Conservation (phyloP, 2,888 invertebrate species). For the Chrysodeixis includens region DNA sequence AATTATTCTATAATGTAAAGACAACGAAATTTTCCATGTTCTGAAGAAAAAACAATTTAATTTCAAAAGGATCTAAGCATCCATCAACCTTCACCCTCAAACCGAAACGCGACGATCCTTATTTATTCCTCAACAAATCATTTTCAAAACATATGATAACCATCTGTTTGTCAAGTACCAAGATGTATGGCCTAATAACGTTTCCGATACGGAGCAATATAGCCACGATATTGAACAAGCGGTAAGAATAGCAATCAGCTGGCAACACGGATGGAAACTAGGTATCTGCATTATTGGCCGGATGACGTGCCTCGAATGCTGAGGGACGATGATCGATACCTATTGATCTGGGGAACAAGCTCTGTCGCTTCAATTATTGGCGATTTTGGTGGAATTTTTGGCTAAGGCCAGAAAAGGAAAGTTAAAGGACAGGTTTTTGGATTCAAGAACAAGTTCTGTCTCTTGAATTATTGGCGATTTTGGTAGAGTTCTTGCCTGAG, state of each 20-base stretch:
- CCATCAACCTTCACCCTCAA: neutral
- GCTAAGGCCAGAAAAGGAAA: too few relatives aligned
- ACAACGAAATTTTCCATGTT: too few relatives aligned
- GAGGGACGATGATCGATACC: slow-evolving; percentile 54
- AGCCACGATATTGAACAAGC: slow-evolving; percentile 70
- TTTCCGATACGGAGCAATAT: slow-evolving; percentile 63
- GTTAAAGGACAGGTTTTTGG: too few relatives aligned
- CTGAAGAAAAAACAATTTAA: too few relatives aligned
- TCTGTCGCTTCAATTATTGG: slow-evolving; percentile 4
- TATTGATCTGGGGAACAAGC: slow-evolving; percentile 37
- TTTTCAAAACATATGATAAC: slow-evolving; percentile 54
- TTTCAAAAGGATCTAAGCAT: too few relatives aligned
- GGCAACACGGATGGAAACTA: slow-evolving; percentile 61
- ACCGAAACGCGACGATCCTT: neutral
- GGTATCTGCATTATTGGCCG: slow-evolving; percentile 70
- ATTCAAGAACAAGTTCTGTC: too few relatives aligned
- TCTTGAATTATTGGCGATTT: too few relatives aligned
- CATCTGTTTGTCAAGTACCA: slow-evolving; percentile 55
- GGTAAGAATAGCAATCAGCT: slow-evolving; percentile 78
- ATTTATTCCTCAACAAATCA: slow-evolving; percentile 43
- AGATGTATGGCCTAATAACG: slow-evolving; percentile 61
- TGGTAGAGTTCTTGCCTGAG: too few relatives aligned
- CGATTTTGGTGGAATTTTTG: neutral
- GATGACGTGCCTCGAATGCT: slow-evolving; percentile 67
- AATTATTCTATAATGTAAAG: neutral